Base-by-base conservation (phyloP, 2,888 invertebrate genomes). In the Sepiola atlantica region DNA sequence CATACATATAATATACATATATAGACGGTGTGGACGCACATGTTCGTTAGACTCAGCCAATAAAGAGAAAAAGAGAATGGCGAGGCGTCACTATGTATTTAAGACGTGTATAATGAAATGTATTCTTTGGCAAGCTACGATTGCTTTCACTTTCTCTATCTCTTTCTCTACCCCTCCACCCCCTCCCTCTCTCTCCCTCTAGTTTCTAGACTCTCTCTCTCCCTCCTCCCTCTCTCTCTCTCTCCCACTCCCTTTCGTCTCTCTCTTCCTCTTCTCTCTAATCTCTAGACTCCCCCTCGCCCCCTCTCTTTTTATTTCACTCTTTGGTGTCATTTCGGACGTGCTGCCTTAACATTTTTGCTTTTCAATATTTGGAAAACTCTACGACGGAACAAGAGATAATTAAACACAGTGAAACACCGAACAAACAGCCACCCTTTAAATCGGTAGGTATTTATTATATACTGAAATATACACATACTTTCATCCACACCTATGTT, bases 101-200 rank as follows among this genome's bases (percentile, higher is more conserved):
- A 45, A 77, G 77, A 77, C n/a, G 77, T 77, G 77, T 77, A 32
- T 77, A 77, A 77, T 77, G 77, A 77, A 77, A 77, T 77, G 77
- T 77, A n/a, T 45, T 45, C 45, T 45, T 77, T 77, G 14, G 32
- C 45, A 45, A 32, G n/a, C 77, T n/a, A n/a, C n/a, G 77, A 77
- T n/a, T 77, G 77, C 77, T 77, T n/a, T 77, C 77, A n/a, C 77
- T 32, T n/a, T 77, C 77, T 77, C n/a, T 32, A n/a, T 77, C n/a
- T 77, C 77, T 77, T 12, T n/a, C 12, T n/a, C 12, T 10, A 10
- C 3, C 24, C 24, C 8, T 10, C 10, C 24, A 0, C 24, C n/a
- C 61, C 24, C 12, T n/a, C 77, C n/a, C 77, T n/a, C n/a, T n/a
- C 77, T 77, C 32, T 77, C n/a, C 32, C n/a, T 77, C 77, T 61